Conservation (phyloP, 2,797 vertebrate species). For the Mycteria americana region DNA sequence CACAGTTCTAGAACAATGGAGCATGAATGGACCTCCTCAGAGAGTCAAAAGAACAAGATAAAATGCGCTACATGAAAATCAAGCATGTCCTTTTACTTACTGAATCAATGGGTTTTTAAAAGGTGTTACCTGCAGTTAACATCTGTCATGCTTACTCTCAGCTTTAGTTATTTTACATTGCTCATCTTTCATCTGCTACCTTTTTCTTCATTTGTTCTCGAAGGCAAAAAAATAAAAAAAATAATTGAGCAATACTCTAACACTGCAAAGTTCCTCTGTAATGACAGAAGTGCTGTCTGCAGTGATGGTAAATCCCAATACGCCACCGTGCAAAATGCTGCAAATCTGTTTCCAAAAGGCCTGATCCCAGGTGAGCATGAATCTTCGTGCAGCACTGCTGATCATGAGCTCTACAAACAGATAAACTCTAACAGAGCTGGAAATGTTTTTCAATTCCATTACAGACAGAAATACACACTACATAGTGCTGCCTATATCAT, state of each 20-base stretch:
- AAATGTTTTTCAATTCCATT: neutral
- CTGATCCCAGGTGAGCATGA: neutral
- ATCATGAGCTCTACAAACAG: neutral
- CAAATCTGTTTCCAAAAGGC: neutral
- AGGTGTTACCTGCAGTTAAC: neutral
- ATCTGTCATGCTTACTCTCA: neutral
- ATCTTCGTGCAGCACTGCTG: neutral
- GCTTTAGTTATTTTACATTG: neutral
- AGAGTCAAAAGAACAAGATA: neutral
- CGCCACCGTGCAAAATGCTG: neutral
- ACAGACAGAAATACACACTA: neutral
- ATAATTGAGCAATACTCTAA: neutral
- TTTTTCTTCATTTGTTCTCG: neutral
- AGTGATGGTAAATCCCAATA: neutral
- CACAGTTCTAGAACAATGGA: neutral
- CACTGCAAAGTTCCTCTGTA: neutral
- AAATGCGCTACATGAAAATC: neutral
- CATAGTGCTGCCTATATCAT: neutral
- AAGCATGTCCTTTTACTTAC: neutral
- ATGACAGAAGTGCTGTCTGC: neutral
- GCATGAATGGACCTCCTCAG: neutral
- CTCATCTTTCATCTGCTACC: neutral
- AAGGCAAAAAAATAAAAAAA: neutral
- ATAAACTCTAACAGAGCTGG: neutral
- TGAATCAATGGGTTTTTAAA: neutral